phyloP scores from a whole-genome alignment of 2,797 vertebrate genomes.

The Vespertilio murinus region DNA sequence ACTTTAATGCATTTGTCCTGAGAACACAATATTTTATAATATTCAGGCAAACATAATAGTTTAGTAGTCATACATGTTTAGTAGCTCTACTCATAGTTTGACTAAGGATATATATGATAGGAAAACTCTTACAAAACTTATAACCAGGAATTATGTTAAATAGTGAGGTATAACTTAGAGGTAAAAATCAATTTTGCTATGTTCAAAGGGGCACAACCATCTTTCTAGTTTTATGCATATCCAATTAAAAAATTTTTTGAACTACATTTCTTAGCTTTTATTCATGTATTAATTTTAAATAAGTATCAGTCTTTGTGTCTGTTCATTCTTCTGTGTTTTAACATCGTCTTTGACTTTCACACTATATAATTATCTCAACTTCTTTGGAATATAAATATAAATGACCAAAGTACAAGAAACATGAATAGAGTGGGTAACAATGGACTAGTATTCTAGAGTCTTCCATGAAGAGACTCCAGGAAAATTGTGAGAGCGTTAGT shows the following conservation, averaged over 20 bases:
- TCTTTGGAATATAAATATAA: background rate
- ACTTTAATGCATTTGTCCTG: background rate
- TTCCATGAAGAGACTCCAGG: background rate
- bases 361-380: background rate
- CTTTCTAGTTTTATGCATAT: background rate
- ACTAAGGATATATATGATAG: background rate
- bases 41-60: background rate
- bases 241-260: background rate
- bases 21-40: background rate
- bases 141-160: slow-evolving; percentile 2
- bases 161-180: background rate
- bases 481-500: background rate
- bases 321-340: background rate
- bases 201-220: background rate
- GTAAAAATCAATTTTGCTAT: background rate
- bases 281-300: slow-evolving; percentile 7
- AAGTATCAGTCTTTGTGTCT: background rate
- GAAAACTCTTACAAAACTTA: background rate
- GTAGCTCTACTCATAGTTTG: background rate
- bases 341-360: background rate
- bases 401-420: background rate
- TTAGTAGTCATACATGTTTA: background rate
- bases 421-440: background rate
- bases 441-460: background rate
- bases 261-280: background rate